Percentiles rank a stretch among this genome's conserved stretches.
phyloP scores from a whole-genome alignment of 2,888 invertebrate genomes.

The Trichacis sp. region DNA sequence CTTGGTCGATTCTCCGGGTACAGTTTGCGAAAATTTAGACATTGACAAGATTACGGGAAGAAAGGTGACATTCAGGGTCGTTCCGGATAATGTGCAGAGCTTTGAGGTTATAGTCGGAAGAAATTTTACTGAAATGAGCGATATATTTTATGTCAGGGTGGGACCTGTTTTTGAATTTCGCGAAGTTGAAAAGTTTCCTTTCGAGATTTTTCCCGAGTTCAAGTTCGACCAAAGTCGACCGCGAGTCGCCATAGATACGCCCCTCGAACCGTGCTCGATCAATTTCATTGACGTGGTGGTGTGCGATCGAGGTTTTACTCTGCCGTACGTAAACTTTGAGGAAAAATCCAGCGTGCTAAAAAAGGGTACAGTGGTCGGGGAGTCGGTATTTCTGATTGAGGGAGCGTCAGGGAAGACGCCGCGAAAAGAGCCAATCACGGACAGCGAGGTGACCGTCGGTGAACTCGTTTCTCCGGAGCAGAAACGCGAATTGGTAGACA shows the following conservation, averaged over 20 bases:
- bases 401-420: too few species aligned
- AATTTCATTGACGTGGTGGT: neutral
- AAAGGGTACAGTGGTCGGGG: neutral
- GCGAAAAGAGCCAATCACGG: neutral
- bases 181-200: slow-evolving; percentile 1
- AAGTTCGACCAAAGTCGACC: neutral
- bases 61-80: slow-evolving; percentile 1
- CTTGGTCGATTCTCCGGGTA: neutral
- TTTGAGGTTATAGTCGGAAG: neutral
- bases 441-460: slow-evolving; percentile 4
- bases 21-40: neutral
- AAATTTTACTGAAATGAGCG: neutral
- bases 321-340: neutral
- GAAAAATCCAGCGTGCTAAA: neutral
- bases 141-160: neutral
- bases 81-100: slow-evolving; percentile 6
- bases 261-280: neutral
- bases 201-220: neutral
- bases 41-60: neutral
- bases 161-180: neutral
- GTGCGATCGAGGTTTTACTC: neutral
- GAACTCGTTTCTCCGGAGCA: neutral
- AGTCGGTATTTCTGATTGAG: neutral
- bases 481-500: slow-evolving; percentile 7
- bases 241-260: neutral